Evolutionary conservation across 2,113 vertebrate genomes (phyloP), one percentile per base, ranked within the genome.

Genomic region (Alosa alosa): DNA sequence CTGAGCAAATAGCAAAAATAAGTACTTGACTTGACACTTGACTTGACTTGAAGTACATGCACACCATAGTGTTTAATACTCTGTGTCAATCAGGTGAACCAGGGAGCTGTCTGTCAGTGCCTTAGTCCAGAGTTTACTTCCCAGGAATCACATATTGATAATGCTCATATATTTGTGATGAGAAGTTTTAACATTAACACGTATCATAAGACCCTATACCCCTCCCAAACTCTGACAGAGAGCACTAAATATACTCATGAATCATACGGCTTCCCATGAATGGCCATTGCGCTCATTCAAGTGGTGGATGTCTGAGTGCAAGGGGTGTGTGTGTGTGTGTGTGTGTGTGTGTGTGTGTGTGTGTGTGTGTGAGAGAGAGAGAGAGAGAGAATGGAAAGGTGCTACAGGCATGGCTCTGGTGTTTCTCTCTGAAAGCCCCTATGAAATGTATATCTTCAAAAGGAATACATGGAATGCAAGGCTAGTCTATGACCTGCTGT

Each of bases 181-280:
- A 17, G 31, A 60, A 20, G 22, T 60, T 57, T 20, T 64, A 7
- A 64, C 60, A 25, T n/a, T 39, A 15, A 17, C 8, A 72, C 72
- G 39, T 18, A 78, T 25, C 72, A 72, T 72, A 1, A 18, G 15
- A 55, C 4, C 52, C 3, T 18, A 86, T 68, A 84, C 81, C 22
- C 36, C 49, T 31, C 64, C 68, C 20, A 39, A 46, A 78, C 68
- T n/a, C 68, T 68, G 92, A 93, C 88, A 86, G 88, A 68, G 81
- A 86, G 49, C 81, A 86, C 91, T 94, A 93, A 94, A 94, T 91
- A 92, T 94, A 94, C 89, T 89, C 25, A 91, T 92, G 90, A 92
- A 90, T 90, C 91, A 88, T 83, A 89, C 88, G 10, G 72, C 72
- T 6, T 78, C 72, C 84, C 88, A 93, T 86, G 6, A 18, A 88